phyloP scores from a whole-genome alignment of 2,797 vertebrate species.

The Pogoniulus pusillus region DNA sequence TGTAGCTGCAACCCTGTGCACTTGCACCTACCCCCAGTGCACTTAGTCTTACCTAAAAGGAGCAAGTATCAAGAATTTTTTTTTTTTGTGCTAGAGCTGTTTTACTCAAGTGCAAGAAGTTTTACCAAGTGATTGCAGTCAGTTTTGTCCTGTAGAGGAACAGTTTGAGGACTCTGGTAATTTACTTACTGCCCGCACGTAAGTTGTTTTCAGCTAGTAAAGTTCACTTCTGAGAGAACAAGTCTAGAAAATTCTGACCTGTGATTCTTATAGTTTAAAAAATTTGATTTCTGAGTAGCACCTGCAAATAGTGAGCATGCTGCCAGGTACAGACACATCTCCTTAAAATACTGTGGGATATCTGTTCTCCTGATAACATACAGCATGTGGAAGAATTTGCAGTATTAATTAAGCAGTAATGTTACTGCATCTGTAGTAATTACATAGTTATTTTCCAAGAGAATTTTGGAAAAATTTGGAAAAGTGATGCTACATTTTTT shows the following conservation, averaged over 20 bases:
- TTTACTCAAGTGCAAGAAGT: neutral
- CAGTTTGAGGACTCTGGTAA: neutral
- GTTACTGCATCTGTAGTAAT: neutral
- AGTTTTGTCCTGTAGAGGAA: neutral
- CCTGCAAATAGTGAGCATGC: neutral
- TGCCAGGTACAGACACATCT: neutral
- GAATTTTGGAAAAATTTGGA: neutral
- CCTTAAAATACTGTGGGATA: neutral
- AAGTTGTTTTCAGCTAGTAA: neutral
- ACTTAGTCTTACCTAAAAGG: neutral
- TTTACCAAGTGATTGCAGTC: neutral
- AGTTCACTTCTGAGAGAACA: neutral
- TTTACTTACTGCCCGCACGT: neutral
- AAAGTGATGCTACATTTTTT: neutral
- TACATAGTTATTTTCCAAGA: neutral
- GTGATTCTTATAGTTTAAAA: neutral
- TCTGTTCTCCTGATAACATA: neutral
- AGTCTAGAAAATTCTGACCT: neutral
- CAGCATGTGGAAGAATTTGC: neutral
- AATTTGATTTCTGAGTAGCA: neutral
- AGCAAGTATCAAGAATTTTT: neutral
- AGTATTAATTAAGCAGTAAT: neutral
- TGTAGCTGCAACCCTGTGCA: neutral
- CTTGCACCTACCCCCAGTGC: neutral
- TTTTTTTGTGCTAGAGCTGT: neutral